Evolutionary conservation across 92 coral and sea anemone genomes (phyloP), one percentile per base, ranked within the genome.

Genomic region (Heteractis magnifica): DNA sequence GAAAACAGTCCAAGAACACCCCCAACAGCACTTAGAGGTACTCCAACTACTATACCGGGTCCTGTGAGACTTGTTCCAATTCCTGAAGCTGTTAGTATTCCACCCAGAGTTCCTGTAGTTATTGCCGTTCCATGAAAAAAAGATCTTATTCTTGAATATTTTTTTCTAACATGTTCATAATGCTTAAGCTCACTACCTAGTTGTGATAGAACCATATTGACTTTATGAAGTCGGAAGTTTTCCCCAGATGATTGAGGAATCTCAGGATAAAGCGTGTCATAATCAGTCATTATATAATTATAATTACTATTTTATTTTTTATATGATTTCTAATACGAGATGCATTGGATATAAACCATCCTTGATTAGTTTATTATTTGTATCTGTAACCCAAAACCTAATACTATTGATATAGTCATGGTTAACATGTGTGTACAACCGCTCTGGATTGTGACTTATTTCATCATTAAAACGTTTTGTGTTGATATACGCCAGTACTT

Each of bases 201-300:
- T 0, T 21, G 41, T 0, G 44, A 20, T 1, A 50, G n/a, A 4
- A 78, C 70, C 44, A 13, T 60, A 19, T 26, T 52, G 0, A 53
- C 68, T 41, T 78, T 78, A 10, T 78, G 82, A 2, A 78, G 71
- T 23, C 82, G 4, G 13, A 78, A 50, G 71, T 78, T 73, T 15
- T 34, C 77, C 0, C 51, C 77, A 73, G 77, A 14, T 73, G n/a
- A 12, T 51, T 83, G 71, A 53, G 87, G 87, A 52, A 83, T 16
- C 50, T 83, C 58, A n/a, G 87, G 87, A 76, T 83, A 83, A 23
- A 83, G 56, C 52, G 50, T 62, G 48, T 76, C 71, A 26, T 83
- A 83, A 16, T 60, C 87, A 18, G 50, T 53, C 81, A 83, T 83
- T 64, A 64, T 64, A 64, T 64, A n/a, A 64, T 64, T n/a, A 64